Base-by-base conservation (phyloP, 2,113 vertebrate species). In the Elephas maximus region DNA sequence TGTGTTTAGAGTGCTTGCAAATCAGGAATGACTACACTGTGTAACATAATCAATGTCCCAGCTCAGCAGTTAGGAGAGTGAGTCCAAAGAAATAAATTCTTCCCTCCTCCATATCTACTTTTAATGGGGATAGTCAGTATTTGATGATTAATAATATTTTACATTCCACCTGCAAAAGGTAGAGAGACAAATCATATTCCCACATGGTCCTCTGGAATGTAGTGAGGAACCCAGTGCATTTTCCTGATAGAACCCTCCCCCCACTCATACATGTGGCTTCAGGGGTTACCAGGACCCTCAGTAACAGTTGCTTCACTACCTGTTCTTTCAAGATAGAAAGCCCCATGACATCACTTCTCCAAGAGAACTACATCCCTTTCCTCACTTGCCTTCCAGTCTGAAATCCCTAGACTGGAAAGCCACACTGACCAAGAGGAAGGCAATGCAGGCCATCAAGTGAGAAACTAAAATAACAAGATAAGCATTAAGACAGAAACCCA, bases 1-100 rank as follows among this genome's bases (percentile, higher is more conserved):
- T 33, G 1, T 82, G 33, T 10, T 51, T 17, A 62, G 67, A 91
- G 63, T 63, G 69, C 15, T 73, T 87, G 33, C 5, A 92, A 90
- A 89, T 89, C 69, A 95, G 37, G 85, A 92, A 93, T 93, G 18
- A n/a, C 21, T 30, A 23, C 21, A 23, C 88, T 44, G 17, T 81
- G 57, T 87, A 45, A 12, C 57, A 69, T 37, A 63, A 51, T 79
- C 79, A 80, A 92, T 67, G 57, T 77, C 44, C 23, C 23, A 63
- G 65, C 15, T 65, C 30, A 51, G 63, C 78, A 26, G 44, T 8
- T 41, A 28, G 53, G 6, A 83, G 45, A 90, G 48, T 48, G 14
- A 96, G 60, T 17, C 65, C 62, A 30, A 44, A 76, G 2, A 73
- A 17, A 65, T 62, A 60, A 41, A 51, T 60, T 79, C n/a, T 92